A percentile compares a stretch with the other conserved stretches of the same genome.
phyloP scores from a whole-genome alignment of 2,888 invertebrate genomes.

The Drosophila longiperda region DNA sequence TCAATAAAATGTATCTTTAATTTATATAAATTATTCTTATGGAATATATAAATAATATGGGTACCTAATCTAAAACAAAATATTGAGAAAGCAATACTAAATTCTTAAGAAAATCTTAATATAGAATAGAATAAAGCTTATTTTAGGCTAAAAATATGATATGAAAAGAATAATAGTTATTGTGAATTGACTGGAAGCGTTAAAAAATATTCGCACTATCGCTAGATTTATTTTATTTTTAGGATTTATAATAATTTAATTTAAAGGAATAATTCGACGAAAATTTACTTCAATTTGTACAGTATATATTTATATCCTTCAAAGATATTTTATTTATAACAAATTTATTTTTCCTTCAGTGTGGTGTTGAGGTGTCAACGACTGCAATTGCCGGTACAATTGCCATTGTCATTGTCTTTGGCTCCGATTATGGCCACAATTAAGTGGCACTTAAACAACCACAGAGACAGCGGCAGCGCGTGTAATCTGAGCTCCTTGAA shows the following conservation, averaged over 20 bases:
- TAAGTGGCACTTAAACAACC: conserved; percentile 62
- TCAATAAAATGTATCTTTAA: neutral
- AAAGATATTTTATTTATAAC: neutral
- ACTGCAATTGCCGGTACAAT: conserved; percentile 44
- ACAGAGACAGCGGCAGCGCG: conserved; percentile 14
- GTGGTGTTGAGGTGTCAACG: conserved; percentile 65
- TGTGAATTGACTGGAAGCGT: neutral
- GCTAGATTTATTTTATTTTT: no score
- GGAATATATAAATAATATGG: neutral
- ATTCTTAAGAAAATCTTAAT: neutral
- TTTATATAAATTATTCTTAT: neutral
- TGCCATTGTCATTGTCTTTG: conserved; percentile 27
- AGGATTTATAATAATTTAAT: neutral
- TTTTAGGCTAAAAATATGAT: neutral
- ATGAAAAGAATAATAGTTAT: neutral
- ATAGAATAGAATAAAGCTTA: neutral
- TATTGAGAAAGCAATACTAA: neutral
- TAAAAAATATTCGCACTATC: no score
- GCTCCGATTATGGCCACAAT: conserved; percentile 65
- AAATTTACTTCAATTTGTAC: neutral
- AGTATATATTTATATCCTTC: neutral
- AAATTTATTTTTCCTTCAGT: neutral
- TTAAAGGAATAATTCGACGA: neutral
- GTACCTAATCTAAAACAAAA: neutral
- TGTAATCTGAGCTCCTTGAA: conserved; percentile 57